phyloP scores from a whole-genome alignment of 2,888 invertebrate genomes.

The Calliopum simillimum region DNA sequence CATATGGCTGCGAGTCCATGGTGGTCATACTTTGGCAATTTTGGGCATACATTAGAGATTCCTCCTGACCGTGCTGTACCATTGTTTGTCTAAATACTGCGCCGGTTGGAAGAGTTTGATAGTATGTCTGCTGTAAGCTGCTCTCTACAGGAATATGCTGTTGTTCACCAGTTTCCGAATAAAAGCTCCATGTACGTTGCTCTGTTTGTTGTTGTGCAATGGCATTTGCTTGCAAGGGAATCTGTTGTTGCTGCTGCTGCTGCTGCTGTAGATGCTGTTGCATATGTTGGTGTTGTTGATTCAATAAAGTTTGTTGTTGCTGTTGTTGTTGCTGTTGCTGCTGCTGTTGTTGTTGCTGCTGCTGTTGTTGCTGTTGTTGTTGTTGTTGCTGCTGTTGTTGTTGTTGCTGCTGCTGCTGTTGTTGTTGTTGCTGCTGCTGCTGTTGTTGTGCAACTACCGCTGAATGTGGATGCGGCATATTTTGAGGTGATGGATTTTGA shows the following conservation, averaged over 20 bases:
- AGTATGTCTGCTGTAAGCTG: constrained; percentile 60
- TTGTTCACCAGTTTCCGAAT: constrained; percentile 56
- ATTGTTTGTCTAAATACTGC: constrained; percentile 65
- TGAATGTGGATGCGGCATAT: constrained; percentile 50
- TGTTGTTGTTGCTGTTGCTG: constrained; percentile 48
- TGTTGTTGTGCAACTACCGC: constrained; percentile 41
- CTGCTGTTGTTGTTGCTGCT: constrained; percentile 45
- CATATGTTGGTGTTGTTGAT: constrained; percentile 45
- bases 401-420: constrained; percentile 48
- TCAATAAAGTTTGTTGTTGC: constrained; percentile 50
- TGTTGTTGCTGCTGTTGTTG: constrained; percentile 48
- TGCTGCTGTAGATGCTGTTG: constrained; percentile 32
- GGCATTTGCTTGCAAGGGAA: constrained; percentile 53
- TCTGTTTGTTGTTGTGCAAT: constrained; percentile 65
- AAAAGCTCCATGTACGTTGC: constrained; percentile 65
- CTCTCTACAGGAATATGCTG: constrained; percentile 61
- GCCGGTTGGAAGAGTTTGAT: constrained; percentile 64
- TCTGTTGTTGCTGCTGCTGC: constrained; percentile 45
- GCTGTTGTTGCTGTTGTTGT: constrained; percentile 49
- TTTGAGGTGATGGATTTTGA: constrained; percentile 60
- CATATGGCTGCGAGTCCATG: constrained; percentile 60
- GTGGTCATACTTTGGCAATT: constrained; percentile 65
- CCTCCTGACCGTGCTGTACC: constrained; percentile 63
- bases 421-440: constrained; percentile 40
- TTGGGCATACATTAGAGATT: constrained; percentile 63